These are phyloP conservation scores for Seriola rivoliana DNA, from an alignment of 2,113 vertebrate species.

Conservation along the genomic window DNA sequence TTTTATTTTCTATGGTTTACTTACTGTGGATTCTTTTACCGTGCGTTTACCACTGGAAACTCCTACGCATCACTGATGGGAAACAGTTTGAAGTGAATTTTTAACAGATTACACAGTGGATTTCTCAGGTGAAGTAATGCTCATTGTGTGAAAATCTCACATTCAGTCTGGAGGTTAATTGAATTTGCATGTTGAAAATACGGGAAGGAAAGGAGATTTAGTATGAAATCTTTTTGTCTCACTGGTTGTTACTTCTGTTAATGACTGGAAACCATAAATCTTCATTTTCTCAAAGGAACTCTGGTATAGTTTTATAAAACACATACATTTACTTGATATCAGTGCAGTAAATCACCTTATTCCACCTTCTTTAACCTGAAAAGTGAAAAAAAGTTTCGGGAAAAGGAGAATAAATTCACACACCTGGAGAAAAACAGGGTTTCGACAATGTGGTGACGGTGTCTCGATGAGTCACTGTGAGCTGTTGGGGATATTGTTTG, in stretches of 20 bases:
- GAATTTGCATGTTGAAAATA: not conserved
- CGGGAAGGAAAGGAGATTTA: not conserved
- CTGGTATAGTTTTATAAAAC: not conserved
- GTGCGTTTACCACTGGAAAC: slow-evolving; percentile 31
- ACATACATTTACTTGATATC: too few species aligned
- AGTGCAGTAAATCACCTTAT: not conserved
- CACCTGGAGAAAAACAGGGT: not conserved
- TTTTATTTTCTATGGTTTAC: slow-evolving; percentile 14
- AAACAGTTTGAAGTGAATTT: slow-evolving; percentile 1
- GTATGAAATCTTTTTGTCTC: not conserved
- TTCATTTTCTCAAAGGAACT: not conserved
- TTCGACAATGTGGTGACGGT: not conserved
- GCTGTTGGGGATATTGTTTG: slow-evolving; percentile 5
- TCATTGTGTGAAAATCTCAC: not conserved
- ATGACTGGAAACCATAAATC: not conserved
- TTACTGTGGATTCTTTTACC: slow-evolving; percentile 22
- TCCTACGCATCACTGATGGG: not conserved
- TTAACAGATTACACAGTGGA: not conserved
- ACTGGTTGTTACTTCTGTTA: not conserved
- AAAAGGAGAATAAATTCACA: not conserved
- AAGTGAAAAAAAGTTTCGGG: not conserved
- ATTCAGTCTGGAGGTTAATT: not conserved
- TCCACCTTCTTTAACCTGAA: not conserved
- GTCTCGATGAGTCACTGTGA: slow-evolving; percentile 37
- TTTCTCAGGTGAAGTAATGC: not conserved